These are phyloP conservation scores for Fukomys damarensis DNA, from an alignment of 2,113 vertebrate species.

Conservation along the genomic window DNA sequence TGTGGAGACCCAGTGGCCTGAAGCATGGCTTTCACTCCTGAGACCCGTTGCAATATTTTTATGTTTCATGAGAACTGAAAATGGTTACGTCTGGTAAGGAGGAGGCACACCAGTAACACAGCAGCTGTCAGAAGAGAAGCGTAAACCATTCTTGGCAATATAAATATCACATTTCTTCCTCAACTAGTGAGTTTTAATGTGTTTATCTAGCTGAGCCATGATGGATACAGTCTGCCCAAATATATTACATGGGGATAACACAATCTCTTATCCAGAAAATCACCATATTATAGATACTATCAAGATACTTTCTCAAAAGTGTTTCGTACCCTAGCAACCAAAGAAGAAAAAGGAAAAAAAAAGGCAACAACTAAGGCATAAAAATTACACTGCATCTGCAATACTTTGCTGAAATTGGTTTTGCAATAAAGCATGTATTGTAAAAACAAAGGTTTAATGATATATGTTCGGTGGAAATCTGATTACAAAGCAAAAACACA, in stretches of 20 bases:
- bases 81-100: not conserved
- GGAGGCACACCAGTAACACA: not conserved
- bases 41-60: not conserved
- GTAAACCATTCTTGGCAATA: slow-evolving; percentile 44
- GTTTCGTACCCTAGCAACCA: slow-evolving; percentile 79
- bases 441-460: slow-evolving; percentile 82
- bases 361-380: slow-evolving; percentile 65
- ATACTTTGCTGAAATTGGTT: slow-evolving; percentile 77
- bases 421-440: slow-evolving; percentile 80
- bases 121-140: slow-evolving; percentile 39
- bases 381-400: slow-evolving; percentile 80
- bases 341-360: slow-evolving; percentile 12
- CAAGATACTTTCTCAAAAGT: slow-evolving; percentile 76
- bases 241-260: slow-evolving; percentile 77
- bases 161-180: slow-evolving; percentile 72
- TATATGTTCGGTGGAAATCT: slow-evolving; percentile 77
- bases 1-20: accelerated
- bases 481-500: slow-evolving; percentile 80
- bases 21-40: not conserved
- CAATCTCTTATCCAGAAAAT: slow-evolving; percentile 75
- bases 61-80: not conserved
- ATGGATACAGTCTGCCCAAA: slow-evolving; percentile 76
- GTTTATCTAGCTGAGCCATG: slow-evolving; percentile 72
- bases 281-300: slow-evolving; percentile 76
- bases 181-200: slow-evolving; percentile 74